phyloP scores from a whole-genome alignment of 2,888 invertebrate species.

The Cheilosia vernalis region DNA sequence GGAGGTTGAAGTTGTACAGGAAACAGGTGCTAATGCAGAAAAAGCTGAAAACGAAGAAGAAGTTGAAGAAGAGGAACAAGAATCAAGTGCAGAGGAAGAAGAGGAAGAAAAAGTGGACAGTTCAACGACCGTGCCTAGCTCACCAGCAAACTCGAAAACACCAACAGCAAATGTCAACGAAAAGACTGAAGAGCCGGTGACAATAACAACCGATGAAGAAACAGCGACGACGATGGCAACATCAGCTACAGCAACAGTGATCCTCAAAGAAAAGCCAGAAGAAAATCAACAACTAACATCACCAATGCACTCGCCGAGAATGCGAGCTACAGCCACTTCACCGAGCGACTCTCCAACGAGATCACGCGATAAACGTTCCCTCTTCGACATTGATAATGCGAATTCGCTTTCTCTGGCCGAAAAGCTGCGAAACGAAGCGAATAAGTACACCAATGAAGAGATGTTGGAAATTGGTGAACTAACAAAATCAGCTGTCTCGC shows the following conservation, averaged over 20 bases:
- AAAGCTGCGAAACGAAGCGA: constrained; percentile 80
- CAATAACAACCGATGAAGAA: constrained; percentile 39
- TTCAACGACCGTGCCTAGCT: constrained; percentile 35
- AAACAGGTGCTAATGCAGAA: constrained; percentile 36
- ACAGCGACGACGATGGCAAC: constrained; percentile 26
- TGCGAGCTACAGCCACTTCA: constrained; percentile 79
- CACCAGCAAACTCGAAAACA: constrained; percentile 51
- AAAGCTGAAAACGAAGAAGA: constrained; percentile 52
- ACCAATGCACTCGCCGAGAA: constrained; percentile 65
- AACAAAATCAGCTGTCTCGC: constrained; percentile 37
- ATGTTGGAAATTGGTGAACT: constrained; percentile 65
- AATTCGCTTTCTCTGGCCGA: constrained; percentile 79
- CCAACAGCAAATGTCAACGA: constrained; percentile 70
- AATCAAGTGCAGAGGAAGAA: constrained; percentile 47
- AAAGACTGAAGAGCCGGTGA: constrained; percentile 76
- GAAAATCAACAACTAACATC: constrained; percentile 48
- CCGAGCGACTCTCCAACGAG: constrained; percentile 83
- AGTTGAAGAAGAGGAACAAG: constrained; percentile 22
- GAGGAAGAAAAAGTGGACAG: background rate
- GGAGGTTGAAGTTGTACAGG: constrained; percentile 19
- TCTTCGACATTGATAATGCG: constrained; percentile 80
- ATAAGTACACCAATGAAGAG: constrained; percentile 78
- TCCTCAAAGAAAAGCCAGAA: constrained; percentile 60
- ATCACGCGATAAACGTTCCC: constrained; percentile 82
- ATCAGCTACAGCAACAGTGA: constrained; percentile 50